Evolutionary conservation across 1,140 invertebrate genomes (phyloP).

Genomic region (Oncopeltus fasciatus): DNA sequence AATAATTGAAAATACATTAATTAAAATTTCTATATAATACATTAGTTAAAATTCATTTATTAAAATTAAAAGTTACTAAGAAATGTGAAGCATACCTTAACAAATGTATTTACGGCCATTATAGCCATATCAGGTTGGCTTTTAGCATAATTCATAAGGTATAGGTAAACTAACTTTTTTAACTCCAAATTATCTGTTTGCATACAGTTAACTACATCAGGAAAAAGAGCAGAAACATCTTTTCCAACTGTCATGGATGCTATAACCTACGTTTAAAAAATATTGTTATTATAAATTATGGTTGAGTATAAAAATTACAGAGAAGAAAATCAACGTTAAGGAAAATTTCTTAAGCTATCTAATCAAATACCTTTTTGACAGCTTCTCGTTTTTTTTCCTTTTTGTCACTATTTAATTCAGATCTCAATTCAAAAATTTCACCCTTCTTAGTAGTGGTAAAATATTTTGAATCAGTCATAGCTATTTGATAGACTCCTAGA

Average conservation of each 20-base stretch:
- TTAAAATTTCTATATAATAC: not conserved
- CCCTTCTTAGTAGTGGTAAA: conserved; percentile 99
- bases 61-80: not conserved
- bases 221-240: conserved; percentile 89
- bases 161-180: conserved; percentile 98
- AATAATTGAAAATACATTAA: not conserved
- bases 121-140: conserved; percentile 99
- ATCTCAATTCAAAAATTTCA: conserved; percentile 97
- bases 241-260: conserved; percentile 99
- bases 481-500: no score
- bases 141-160: conserved; percentile 99
- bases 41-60: not conserved
- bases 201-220: conserved; percentile 99
- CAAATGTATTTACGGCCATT: conserved; percentile 99
- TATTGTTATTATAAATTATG: no score
- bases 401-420: conserved; percentile 97
- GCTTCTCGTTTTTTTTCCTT: conserved; percentile 99
- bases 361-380: conserved; percentile 79
- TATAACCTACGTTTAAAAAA: conserved; percentile 58
- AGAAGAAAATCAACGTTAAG: not conserved
- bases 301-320: conserved; percentile 11
- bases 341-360: conserved; percentile 6
- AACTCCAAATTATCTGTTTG: conserved; percentile 99
- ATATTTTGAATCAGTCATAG: conserved; percentile 99
- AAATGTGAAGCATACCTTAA: conserved; percentile 60